Evolutionary conservation across 1,140 invertebrate species (phyloP).

Genomic region (Drosophila sp.): DNA sequence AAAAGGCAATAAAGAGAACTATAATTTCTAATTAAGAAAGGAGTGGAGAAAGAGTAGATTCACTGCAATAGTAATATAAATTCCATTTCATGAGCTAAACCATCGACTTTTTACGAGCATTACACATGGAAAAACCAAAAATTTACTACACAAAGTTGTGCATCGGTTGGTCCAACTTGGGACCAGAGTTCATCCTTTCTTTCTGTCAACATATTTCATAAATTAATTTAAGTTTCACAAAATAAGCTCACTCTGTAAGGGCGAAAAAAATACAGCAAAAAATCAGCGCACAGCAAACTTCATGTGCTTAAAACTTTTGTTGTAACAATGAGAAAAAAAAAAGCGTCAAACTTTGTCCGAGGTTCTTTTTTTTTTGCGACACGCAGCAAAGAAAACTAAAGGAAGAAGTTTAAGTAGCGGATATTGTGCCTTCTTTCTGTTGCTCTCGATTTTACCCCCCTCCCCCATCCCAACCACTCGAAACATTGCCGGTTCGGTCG

Average conservation of each 20-base stretch:
- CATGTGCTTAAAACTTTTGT: slow-evolving; percentile 75
- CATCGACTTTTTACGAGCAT: background rate
- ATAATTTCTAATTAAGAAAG: too few relatives aligned
- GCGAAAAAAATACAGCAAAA: slow-evolving; percentile 18
- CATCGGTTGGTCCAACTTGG: background rate
- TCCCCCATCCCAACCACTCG: slow-evolving; percentile 11
- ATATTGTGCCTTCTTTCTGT: slow-evolving; percentile 59
- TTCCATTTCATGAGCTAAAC: background rate
- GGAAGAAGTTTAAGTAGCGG: slow-evolving; percentile 69
- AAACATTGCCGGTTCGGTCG: background rate
- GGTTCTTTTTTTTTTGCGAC: slow-evolving; percentile 41
- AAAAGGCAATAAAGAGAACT: background rate
- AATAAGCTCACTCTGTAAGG: slow-evolving; percentile 54
- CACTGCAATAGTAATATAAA: background rate
- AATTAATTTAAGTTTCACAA: slow-evolving; percentile 77
- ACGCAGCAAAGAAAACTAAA: slow-evolving; percentile 28
- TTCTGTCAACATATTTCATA: slow-evolving; percentile 70
- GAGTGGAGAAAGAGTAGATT: too few relatives aligned
- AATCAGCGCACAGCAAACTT: slow-evolving; percentile 55
- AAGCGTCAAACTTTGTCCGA: slow-evolving; percentile 53
- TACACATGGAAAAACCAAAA: background rate
- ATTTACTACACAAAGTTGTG: slow-evolving; percentile 3
- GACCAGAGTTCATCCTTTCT: slow-evolving; percentile 5
- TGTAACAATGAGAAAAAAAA: slow-evolving; percentile 47
- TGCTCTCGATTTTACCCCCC: slow-evolving; percentile 15